Base-by-base conservation (phyloP, 2,888 invertebrate species). In the Lithophane ornitopus region DNA sequence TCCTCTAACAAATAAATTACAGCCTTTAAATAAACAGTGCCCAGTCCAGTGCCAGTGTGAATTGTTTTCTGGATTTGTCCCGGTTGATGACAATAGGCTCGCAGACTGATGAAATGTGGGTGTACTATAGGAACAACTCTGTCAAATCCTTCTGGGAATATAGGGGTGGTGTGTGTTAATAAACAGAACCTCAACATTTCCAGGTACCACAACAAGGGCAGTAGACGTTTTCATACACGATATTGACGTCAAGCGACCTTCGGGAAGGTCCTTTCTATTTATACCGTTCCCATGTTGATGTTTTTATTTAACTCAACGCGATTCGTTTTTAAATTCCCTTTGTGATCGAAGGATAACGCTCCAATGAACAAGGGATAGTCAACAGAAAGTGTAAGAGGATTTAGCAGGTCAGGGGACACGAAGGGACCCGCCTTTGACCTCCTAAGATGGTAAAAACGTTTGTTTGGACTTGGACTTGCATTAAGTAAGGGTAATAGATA, bases 381-480 rank as follows among this genome's bases (percentile, higher is more conserved):
- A 90, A 88, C 85, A 86, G 84, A 82, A 85, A 82, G 70, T 85
- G 83, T 91, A 90, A 89, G 88, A 88, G 90, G 90, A 90, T 91
- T 92, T 91, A 87, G 85, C 89, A 89, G 90, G 89, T 89, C 90
- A 90, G 67, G 81, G 90, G 86, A 89, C 89, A 34, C 83, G 82
- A 73, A 74, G 84, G 81, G 84, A 82, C 65, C 12, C 59, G 63
- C 65, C 61, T 78, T 67, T 70, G 85, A 76, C 78, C 76, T 74
- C 66, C 16, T 58, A 59, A 78, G 85, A 81, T 63, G 68, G 46
- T 59, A n/a, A 44, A 12, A 72, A 46, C 72, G 56, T 74, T 72
- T 70, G 59, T 65, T 59, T 3, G 49, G 19, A 63, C 16, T 46
- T 39, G 16, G n/a, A n/a, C 39, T 34, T 63, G 28, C 44, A 58